Conservation (phyloP, 2,888 invertebrate genomes). For the Athetis lepigone region DNA sequence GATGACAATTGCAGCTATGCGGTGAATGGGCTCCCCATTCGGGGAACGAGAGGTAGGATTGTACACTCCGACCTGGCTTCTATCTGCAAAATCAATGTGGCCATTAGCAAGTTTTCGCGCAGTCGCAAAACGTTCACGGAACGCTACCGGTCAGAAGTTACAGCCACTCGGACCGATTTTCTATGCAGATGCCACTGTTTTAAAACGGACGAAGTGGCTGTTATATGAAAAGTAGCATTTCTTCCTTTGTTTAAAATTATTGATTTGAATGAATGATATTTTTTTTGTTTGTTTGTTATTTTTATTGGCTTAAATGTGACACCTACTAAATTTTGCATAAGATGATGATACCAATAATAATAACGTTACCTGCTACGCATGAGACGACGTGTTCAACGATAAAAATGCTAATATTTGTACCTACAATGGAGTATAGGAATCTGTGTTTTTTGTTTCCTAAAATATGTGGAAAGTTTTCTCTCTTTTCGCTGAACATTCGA, state of each 20-base stretch:
- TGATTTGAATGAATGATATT: constrained; percentile 18
- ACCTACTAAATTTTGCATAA: constrained; percentile 53
- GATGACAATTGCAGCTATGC: constrained; percentile 65
- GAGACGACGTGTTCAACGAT: constrained; percentile 68
- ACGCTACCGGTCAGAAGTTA: constrained; percentile 84
- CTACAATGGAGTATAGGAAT: constrained; percentile 61
- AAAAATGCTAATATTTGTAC: constrained; percentile 71
- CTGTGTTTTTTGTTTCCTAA: constrained; percentile 55
- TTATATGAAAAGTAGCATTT: constrained; percentile 3
- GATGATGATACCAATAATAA: constrained; percentile 60
- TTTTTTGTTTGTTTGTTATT: constrained; percentile 20
- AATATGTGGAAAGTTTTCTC: constrained; percentile 51
- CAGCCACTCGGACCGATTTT: constrained; percentile 66
- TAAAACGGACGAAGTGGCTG: constrained; percentile 41
- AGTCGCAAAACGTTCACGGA: constrained; percentile 85
- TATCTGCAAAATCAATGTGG: constrained; percentile 91
- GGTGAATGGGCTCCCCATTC: constrained; percentile 67
- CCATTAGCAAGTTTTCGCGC: constrained; percentile 90
- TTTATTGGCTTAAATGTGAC: constrained; percentile 41
- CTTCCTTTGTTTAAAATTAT: constrained; percentile 5
- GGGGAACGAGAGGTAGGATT: constrained; percentile 82
- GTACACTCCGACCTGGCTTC: constrained; percentile 88
- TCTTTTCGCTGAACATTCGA: constrained; percentile 20
- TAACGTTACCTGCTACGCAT: constrained; percentile 63
- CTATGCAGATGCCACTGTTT: constrained; percentile 72